Evolutionary conservation across 2,797 vertebrate genomes (phyloP), one percentile per base, ranked within the genome.

Genomic region (Sciurus carolinensis): DNA sequence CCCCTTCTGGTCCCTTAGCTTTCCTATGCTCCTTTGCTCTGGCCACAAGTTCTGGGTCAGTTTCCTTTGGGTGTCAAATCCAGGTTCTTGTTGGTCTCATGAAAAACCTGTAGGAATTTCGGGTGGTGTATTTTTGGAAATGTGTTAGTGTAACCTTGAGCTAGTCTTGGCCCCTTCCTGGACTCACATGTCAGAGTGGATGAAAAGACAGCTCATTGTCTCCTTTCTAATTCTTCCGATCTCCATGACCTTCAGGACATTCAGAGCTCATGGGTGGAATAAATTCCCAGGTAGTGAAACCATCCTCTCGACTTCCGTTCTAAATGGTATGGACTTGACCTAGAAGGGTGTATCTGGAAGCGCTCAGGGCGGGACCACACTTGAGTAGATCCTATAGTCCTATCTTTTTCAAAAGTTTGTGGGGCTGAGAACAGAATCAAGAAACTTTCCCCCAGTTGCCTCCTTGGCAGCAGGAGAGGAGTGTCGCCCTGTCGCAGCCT

Each of bases 401-500:
- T 30, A 33, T 36, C 50, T 90, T 64, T 82, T 42, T 7, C 30
- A 30, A 14, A 83, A 91, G 82, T 82, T 73, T 36, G 7, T 15
- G 83, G 76, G 69, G 52, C 8, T 14, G 69, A 81, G 52, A 30
- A 5, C 17, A 66, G n/a, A 77, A 39, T 80, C 77, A 64, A 92
- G 76, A 8, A 47, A 76, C 79, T 82, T 44, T 24, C 75, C 30
- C 76, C 69, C 86, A 39, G 2, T 0, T 5, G 52, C 17, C 76
- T 82, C 14, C 79, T 66, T 57, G 73, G 91, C 97, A 87, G 54
- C 73, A 77, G 75, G 80, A 89, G 95, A 66, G 94, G 87, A 81
- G 86, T 39, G 83, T 82, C 18, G 87, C 79, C 69, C 83, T 67
- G 87, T 94, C 97, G 97, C 97, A 54, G 97, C 95, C 96, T 96